Conservation (phyloP, 1,140 invertebrate species). For the Rhynchophorus ferrugineus region DNA sequence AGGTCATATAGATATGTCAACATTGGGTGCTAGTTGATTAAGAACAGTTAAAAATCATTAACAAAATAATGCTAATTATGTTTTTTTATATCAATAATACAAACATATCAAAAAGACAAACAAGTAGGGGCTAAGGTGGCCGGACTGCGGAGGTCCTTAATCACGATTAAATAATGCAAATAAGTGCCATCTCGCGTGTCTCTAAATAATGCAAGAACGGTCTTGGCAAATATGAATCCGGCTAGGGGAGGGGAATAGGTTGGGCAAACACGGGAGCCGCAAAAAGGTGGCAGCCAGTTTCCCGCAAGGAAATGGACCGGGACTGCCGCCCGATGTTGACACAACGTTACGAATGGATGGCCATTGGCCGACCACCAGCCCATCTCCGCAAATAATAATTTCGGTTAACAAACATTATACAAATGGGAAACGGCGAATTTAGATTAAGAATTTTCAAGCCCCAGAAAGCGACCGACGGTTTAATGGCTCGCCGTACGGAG, state of each 20-base stretch:
- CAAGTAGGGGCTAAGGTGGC: too few species aligned
- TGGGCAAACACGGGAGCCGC: conserved; percentile 19
- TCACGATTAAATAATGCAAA: background rate
- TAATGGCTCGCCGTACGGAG: too few species aligned
- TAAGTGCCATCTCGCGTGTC: background rate
- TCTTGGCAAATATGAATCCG: conserved; percentile 18
- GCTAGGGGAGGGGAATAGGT: conserved; percentile 9
- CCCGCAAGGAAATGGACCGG: conserved; percentile 17
- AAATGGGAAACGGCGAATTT: conserved; percentile 1
- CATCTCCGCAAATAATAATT: conserved; percentile 40
- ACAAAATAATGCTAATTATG: too few species aligned
- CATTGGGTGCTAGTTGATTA: too few species aligned
- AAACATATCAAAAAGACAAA: too few species aligned
- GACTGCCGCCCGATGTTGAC: conserved; percentile 29
- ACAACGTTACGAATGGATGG: conserved; percentile 40
- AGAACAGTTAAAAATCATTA: too few species aligned
- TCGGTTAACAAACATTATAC: conserved; percentile 37
- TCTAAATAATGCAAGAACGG: conserved; percentile 1
- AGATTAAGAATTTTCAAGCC: background rate
- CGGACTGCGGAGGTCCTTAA: too few species aligned
- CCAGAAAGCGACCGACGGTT: background rate
- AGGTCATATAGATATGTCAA: too few species aligned
- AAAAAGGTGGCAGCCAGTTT: conserved; percentile 24
- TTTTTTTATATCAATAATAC: too few species aligned
- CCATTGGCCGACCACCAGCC: conserved; percentile 34